Base-by-base conservation (phyloP, 2,888 invertebrate genomes). In the Zhuqinia jingwanae region DNA sequence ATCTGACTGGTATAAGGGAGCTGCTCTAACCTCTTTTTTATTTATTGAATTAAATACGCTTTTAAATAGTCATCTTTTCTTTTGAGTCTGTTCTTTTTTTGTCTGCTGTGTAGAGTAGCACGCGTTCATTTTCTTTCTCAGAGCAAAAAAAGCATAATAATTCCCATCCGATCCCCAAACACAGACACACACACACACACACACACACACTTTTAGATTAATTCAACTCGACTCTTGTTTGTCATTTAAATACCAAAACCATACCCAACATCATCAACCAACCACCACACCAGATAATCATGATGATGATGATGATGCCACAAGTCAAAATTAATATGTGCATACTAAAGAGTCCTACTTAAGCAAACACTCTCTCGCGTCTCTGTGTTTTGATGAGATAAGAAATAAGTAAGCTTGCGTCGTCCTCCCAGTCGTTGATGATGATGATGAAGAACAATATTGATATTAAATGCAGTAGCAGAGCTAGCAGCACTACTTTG, bases 261-360 rank as follows among this genome's bases (percentile, higher is more conserved):
- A 70, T 22, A 70, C 36, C 36, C 36, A 36, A 36, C 36, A 36
- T 36, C 10, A 70, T 22, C n/a, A n/a, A n/a, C 20, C 20, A 25
- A 15, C 27, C 36, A 36, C 3, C 3, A 36, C 3, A 36, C 36
- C 36, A n/a, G n/a, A 11, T 11, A 42, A 27, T 45, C 17, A 70
- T n/a, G 53, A 73, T 27, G 56, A 47, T 25, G 45, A 22, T 76
- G 56, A 53, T 56, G 53, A 76, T 42, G 65, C 79, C 65, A 65
- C 65, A 79, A 79, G 65, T 85, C 78, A 75, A 85, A 77, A 86
- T 86, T 86, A 86, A 86, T 86, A 86, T 86, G 86, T 81, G 81
- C 86, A 86, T 86, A 86, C 80, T 86, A 76, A 86, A 76, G 27
- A 68, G 76, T 11, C 10, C 15, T 15, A 80, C 30, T 79, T 75